phyloP scores from a whole-genome alignment of 2,888 invertebrate genomes.

The Drosophila fulvimacula region DNA sequence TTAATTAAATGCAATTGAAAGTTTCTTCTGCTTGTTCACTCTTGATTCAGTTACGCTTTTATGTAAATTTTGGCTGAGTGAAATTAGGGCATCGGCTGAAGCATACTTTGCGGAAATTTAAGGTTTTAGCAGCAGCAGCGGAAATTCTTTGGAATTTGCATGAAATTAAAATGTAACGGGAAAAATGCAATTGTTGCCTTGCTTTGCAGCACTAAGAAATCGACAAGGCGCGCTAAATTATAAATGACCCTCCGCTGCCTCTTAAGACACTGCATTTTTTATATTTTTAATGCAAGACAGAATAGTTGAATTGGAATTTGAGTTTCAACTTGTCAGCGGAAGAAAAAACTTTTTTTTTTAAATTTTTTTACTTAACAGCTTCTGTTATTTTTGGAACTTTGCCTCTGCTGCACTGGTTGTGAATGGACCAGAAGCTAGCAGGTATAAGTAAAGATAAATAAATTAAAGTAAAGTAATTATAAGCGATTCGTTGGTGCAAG shows the following conservation, averaged over 20 bases:
- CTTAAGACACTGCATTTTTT: not conserved
- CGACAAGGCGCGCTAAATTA: not conserved
- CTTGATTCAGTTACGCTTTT: not conserved
- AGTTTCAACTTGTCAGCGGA: not conserved
- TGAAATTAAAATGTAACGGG: not conserved
- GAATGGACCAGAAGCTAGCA: no score
- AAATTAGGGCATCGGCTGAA: not conserved
- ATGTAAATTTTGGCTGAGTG: not conserved
- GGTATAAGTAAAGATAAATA: no score
- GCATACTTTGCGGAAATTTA: not conserved
- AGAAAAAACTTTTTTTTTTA: no score
- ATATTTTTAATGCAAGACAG: not conserved
- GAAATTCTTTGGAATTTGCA: not conserved
- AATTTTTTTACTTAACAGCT: constrained; percentile 2
- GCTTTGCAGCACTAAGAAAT: no score
- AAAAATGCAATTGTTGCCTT: not conserved
- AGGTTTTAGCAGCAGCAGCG: not conserved
- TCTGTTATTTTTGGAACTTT: not conserved
- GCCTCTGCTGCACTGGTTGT: no score
- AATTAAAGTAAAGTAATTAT: no score
- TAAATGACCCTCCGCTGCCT: not conserved
- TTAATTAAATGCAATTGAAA: constrained; percentile 1
- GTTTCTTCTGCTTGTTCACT: not conserved
- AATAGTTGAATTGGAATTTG: not conserved
- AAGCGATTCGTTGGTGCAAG: no score